phyloP scores from a whole-genome alignment of 2,888 invertebrate genomes.

The Agrochola circellaris region DNA sequence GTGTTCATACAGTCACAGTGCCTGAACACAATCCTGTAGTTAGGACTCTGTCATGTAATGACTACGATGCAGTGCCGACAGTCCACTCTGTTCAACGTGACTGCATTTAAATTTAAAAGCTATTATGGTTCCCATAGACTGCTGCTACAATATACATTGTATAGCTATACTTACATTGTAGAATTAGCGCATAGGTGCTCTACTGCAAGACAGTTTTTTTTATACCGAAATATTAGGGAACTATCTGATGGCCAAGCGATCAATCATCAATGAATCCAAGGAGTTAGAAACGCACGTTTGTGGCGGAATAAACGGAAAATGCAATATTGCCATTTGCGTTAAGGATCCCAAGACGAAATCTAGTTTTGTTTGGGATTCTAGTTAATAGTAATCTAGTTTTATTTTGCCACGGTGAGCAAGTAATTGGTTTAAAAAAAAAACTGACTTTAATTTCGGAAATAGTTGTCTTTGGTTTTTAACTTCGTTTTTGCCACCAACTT shows the following conservation, averaged over 20 bases:
- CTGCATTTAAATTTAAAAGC: background rate
- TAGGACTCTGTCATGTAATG: slow-evolving; percentile 38
- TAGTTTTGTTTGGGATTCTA: background rate
- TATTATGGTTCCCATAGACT: background rate
- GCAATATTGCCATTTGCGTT: background rate
- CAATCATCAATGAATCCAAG: too few relatives aligned
- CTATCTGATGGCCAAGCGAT: background rate
- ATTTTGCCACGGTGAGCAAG: background rate
- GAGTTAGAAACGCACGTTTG: background rate
- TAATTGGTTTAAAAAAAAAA: too few relatives aligned
- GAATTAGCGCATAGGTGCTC: background rate
- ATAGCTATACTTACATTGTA: background rate
- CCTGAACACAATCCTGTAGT: slow-evolving; percentile 62
- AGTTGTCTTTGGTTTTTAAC: too few relatives aligned
- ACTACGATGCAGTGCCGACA: background rate
- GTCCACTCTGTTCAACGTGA: slow-evolving; percentile 9
- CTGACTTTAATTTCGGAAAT: too few relatives aligned
- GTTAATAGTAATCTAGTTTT: too few relatives aligned
- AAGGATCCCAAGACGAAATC: too few relatives aligned
- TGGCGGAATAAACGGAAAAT: background rate
- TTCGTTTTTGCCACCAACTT: too few relatives aligned
- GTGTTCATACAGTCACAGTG: slow-evolving; percentile 64
- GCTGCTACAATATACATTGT: background rate
- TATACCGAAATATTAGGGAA: background rate
- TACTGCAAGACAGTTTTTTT: background rate